Percentiles rank a stretch among this genome's conserved stretches.
These are phyloP conservation scores for Trachelus stipa DNA, from an alignment of 2,888 invertebrate species.

Conservation along the genomic window DNA sequence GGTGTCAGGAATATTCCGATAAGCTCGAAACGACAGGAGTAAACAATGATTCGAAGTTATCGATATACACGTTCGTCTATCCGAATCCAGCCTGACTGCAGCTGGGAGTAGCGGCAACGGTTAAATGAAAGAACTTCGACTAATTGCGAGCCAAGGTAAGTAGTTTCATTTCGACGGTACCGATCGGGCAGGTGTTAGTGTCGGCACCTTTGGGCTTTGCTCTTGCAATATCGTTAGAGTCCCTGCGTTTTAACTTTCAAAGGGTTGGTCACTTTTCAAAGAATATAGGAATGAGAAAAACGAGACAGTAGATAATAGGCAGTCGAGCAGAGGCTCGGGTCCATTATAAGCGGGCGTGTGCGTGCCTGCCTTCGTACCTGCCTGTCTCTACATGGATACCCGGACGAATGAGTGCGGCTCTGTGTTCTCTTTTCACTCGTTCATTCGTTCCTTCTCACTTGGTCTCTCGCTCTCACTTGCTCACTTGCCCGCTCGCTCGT, in stretches of 20 bases:
- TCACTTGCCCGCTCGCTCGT: not conserved
- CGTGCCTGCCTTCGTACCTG: slow-evolving; percentile 10
- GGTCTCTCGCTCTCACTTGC: not conserved
- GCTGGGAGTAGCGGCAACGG: not conserved
- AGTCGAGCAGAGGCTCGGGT: slow-evolving; percentile 6
- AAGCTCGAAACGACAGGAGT: not conserved
- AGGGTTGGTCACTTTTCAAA: slow-evolving; percentile 22
- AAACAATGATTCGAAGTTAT: not conserved
- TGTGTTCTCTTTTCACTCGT: not conserved
- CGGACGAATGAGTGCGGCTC: not conserved
- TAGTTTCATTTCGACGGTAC: not conserved
- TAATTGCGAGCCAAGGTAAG: not conserved
- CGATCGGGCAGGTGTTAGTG: not conserved
- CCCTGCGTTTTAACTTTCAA: slow-evolving; percentile 28
- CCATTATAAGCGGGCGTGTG: slow-evolving; percentile 13
- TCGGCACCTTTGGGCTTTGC: slow-evolving; percentile 19
- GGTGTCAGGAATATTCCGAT: not conserved
- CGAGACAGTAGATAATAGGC: not conserved
- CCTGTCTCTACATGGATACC: slow-evolving; percentile 1
- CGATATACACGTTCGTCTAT: no score
- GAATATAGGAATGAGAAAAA: slow-evolving; percentile 23
- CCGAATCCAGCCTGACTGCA: not conserved
- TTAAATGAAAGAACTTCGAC: not conserved
- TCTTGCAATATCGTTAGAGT: slow-evolving; percentile 3
- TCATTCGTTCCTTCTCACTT: not conserved